These are phyloP conservation scores for Dromius quadrimaculatus DNA, from an alignment of 2,888 invertebrate species.

Conservation along the genomic window DNA sequence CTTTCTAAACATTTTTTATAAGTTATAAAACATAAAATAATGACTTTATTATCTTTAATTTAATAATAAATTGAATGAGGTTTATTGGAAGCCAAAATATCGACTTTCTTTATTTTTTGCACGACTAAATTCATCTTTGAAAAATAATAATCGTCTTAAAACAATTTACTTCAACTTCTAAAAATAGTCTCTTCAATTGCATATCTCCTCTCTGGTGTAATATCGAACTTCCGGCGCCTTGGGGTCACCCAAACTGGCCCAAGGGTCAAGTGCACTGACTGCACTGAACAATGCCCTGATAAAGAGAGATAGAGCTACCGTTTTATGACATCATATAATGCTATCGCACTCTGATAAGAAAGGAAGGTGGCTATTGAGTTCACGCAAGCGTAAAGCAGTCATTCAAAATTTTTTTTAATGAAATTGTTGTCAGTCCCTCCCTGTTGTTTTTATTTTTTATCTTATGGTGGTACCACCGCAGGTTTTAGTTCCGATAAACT, in stretches of 20 bases:
- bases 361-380: neutral
- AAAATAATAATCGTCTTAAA: no score
- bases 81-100: neutral
- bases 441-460: neutral
- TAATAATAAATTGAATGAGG: no score
- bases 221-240: slow-evolving; percentile 28
- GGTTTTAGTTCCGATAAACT: slow-evolving; percentile 20
- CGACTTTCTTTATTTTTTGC: neutral
- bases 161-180: no score
- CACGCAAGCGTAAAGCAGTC: slow-evolving; percentile 1
- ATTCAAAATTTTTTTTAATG: neutral
- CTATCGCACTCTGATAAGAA: neutral
- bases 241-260: slow-evolving; percentile 28
- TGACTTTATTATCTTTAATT: slow-evolving; percentile 2
- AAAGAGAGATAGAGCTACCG: neutral
- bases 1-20: slow-evolving; percentile 11
- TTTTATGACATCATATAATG: neutral
- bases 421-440: neutral
- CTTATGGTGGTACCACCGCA: slow-evolving; percentile 2
- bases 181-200: no score
- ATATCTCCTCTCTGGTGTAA: slow-evolving; percentile 21
- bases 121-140: no score
- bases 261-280: slow-evolving; percentile 20
- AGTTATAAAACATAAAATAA: slow-evolving; percentile 3
- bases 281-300: neutral